Evolutionary conservation across 2,888 invertebrate genomes (phyloP).

Genomic region (Hipparchia sbordonii): DNA sequence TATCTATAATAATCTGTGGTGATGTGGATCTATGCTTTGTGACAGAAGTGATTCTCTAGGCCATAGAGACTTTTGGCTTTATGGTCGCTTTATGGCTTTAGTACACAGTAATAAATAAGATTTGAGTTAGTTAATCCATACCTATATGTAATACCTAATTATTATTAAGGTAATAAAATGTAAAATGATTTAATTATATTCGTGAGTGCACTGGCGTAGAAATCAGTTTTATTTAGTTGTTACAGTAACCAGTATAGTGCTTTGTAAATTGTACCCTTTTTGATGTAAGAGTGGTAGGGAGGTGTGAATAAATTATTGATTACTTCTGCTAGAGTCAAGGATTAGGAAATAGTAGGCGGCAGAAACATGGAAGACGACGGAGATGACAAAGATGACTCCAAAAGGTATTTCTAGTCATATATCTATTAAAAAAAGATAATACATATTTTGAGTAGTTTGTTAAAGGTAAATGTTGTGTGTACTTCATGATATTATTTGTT

Average conservation of each 20-base stretch:
- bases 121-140: too few relatives aligned
- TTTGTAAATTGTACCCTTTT: neutral
- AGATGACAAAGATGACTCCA: constrained; percentile 92
- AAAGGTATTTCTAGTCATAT: constrained; percentile 76
- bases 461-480: too few relatives aligned
- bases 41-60: too few relatives aligned
- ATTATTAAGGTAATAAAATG: neutral
- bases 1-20: too few relatives aligned
- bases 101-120: too few relatives aligned
- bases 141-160: too few relatives aligned
- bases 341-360: constrained; percentile 16
- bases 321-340: neutral
- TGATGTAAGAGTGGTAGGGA: neutral
- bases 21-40: too few relatives aligned
- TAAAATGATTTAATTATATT: neutral
- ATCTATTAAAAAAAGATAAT: neutral
- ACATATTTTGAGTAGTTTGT: too few relatives aligned
- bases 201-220: neutral
- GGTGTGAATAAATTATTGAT: constrained; percentile 22
- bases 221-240: neutral
- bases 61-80: too few relatives aligned
- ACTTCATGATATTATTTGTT: too few relatives aligned
- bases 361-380: constrained; percentile 89
- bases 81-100: too few relatives aligned
- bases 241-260: too few relatives aligned